Base-by-base conservation (phyloP, 2,113 vertebrate genomes). In the Labeo rohita region DNA sequence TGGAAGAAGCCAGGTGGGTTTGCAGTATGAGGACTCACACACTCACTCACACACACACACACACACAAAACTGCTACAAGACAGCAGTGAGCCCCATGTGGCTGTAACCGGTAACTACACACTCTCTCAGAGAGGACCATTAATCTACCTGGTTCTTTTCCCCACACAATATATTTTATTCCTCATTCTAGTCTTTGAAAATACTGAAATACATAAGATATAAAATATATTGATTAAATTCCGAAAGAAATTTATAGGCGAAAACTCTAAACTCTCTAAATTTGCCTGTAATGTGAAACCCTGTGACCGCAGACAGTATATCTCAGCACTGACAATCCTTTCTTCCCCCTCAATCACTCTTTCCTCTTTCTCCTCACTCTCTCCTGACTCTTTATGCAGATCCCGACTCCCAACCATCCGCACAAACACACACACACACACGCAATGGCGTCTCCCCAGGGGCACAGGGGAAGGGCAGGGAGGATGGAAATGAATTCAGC, bases 401-500 rank as follows among this genome's bases (percentile, higher is more conserved):
- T 94, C 94, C 89, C 89, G 11, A 83, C 80, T 70, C 84, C 66
- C 63, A 83, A 66, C 66, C 87, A 86, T 63, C 59, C 75, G 52
- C 61, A 16, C 43, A 84, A 28, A 76, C 84, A 80, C 49, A 76
- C 84, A 54, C 72, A 72, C 77, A 78, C 88, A 78, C 43, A 74
- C 34, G 85, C 61, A 63, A 56, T 76, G 77, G 84, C 21, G 79
- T 90, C 92, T 95, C 95, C 94, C 94, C 92, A 91, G 94, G 94
- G 94, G 94, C 90, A 91, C 85, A 77, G 75, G 91, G 93, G 94
- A 94, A 95, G 93, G 92, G 94, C 94, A 95, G 93, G 92, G 91
- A 93, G 93, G 92, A 95, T 95, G 93, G 94, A 95, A 95, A 95
- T 95, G 93, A 96, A 95, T 94, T 95, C 95, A 95, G 94, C 93